A percentile compares a stretch with the other conserved stretches of the same genome.
phyloP scores from a whole-genome alignment of 2,113 vertebrate genomes.

The Chaetorhynchus papuensis region DNA sequence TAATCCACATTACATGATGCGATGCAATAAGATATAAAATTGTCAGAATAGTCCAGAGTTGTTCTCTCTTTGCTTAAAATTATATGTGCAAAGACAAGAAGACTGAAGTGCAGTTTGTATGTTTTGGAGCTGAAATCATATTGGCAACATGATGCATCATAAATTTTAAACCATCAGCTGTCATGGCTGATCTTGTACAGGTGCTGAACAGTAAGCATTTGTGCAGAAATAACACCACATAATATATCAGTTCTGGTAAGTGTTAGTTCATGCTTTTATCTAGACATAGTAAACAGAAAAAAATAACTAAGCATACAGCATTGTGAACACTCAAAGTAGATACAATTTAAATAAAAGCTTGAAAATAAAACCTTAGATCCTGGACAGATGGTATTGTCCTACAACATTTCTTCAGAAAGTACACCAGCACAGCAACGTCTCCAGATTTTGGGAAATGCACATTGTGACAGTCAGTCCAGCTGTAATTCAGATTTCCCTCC shows the following conservation, averaged over 20 bases:
- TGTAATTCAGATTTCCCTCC: neutral
- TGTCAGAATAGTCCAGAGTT: conserved; percentile 9
- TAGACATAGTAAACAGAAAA: neutral
- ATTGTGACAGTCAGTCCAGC: neutral
- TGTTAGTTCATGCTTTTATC: neutral
- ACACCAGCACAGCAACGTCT: neutral
- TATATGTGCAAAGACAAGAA: neutral
- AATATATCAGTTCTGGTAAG: neutral
- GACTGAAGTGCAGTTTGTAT: neutral
- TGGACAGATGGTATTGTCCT: neutral
- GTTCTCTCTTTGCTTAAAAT: neutral
- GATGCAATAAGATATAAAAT: conserved; percentile 30
- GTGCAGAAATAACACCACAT: neutral
- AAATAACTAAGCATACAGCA: neutral
- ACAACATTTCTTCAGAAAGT: neutral
- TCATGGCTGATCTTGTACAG: neutral
- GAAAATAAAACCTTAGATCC: neutral
- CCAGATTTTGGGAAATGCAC: neutral
- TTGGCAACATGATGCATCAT: neutral
- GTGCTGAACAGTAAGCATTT: neutral
- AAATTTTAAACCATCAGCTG: conserved; percentile 18
- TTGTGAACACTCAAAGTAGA: neutral
- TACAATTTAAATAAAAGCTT: neutral
- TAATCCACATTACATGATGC: conserved; percentile 20
- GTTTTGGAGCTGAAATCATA: neutral